Evolutionary conservation across 2,888 invertebrate genomes (phyloP).

Genomic region (Euspilapteryx auroguttella): DNA sequence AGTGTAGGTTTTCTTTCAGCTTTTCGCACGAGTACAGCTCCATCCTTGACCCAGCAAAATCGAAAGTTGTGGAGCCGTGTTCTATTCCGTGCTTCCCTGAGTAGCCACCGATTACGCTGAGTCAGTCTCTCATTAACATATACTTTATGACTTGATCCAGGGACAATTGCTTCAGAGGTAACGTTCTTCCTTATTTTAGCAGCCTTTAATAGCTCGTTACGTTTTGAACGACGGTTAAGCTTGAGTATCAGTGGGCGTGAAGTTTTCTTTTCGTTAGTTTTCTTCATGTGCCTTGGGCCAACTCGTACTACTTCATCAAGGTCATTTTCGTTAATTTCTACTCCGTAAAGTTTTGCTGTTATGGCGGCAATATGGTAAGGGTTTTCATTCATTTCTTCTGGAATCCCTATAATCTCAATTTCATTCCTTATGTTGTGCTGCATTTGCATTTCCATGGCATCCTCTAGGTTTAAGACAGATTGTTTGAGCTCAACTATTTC

Average conservation of each 20-base stretch:
- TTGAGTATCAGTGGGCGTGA: not conserved
- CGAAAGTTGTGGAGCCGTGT: not conserved
- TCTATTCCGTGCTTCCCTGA: not conserved
- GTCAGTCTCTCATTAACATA: not conserved
- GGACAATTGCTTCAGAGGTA: not conserved
- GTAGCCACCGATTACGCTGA: not conserved
- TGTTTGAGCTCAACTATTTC: not conserved
- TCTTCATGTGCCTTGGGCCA: not conserved
- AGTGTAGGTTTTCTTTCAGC: not conserved
- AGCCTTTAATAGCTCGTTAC: not conserved
- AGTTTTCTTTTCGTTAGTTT: not conserved
- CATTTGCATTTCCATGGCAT: not conserved
- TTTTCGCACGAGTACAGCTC: not conserved
- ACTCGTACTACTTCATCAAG: not conserved
- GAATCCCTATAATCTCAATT: not conserved
- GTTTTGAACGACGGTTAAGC: not conserved
- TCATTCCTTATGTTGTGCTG: not conserved
- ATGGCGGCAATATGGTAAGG: not conserved
- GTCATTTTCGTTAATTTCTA: not conserved
- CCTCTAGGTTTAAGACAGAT: not conserved
- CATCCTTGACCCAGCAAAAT: not conserved
- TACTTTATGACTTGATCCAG: not conserved
- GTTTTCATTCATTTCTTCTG: not conserved
- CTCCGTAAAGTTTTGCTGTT: not conserved
- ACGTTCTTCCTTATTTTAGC: not conserved